Percentiles rank a stretch among this genome's conserved stretches.
Evolutionary conservation across 1,140 invertebrate species (phyloP).

Genomic region (Danaus melanippus): DNA sequence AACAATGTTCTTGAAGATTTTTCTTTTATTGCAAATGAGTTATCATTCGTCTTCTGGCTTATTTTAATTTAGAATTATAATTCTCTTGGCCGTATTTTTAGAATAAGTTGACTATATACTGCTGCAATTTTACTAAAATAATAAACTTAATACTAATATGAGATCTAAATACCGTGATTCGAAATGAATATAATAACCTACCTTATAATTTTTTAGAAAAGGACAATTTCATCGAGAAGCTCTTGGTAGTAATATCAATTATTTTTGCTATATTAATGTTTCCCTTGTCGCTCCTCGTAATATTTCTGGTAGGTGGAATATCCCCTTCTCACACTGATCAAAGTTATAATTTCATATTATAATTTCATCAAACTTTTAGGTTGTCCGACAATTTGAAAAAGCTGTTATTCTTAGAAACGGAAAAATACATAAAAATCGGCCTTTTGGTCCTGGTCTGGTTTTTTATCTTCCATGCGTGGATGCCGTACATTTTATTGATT

Average conservation of each 20-base stretch:
- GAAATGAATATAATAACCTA: neutral
- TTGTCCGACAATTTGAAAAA: conserved; percentile 39
- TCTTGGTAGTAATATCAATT: conserved; percentile 29
- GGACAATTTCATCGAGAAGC: conserved; percentile 29
- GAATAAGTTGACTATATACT: too few species aligned
- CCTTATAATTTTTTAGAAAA: conserved; percentile 21
- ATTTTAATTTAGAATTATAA: too few species aligned
- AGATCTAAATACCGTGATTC: too few species aligned
- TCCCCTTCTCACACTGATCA: neutral
- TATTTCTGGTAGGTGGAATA: conserved; percentile 32
- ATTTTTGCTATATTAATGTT: conserved; percentile 32
- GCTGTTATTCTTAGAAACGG: conserved; percentile 44
- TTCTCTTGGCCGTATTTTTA: too few species aligned
- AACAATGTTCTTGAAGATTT: too few species aligned
- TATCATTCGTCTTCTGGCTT: too few species aligned
- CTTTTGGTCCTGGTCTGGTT: conserved; percentile 79
- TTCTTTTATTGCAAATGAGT: too few species aligned
- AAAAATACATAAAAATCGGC: conserved; percentile 29
- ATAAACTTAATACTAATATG: too few species aligned
- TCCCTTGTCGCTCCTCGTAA: conserved; percentile 35
- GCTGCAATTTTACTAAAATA: too few species aligned
- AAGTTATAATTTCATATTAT: neutral
- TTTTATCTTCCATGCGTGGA: conserved; percentile 92
- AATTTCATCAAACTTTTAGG: conserved; percentile 18
- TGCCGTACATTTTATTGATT: conserved; percentile 85